phyloP scores from a whole-genome alignment of 2,888 invertebrate species.

The Notodonta ziczac region DNA sequence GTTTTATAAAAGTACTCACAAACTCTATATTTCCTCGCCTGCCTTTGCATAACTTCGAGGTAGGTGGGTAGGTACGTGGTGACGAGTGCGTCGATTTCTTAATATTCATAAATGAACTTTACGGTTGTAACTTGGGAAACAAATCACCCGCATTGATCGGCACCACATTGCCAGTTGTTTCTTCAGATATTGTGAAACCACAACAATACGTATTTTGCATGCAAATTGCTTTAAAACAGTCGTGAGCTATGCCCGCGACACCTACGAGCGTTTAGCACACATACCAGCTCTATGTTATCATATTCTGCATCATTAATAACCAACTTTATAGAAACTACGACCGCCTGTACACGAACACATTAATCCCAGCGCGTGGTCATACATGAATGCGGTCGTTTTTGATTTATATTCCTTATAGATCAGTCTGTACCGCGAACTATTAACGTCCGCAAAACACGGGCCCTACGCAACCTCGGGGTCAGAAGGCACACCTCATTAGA shows the following conservation, averaged over 20 bases:
- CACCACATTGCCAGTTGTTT: conserved; percentile 32
- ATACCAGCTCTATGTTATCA: conserved; percentile 14
- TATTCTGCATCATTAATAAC: conserved; percentile 46
- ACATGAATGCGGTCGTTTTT: conserved; percentile 35
- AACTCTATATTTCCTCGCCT: conserved; percentile 11
- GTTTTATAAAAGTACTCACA: conserved; percentile 24
- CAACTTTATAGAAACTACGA: conserved; percentile 26
- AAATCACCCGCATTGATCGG: conserved; percentile 43
- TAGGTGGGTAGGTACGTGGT: conserved; percentile 1
- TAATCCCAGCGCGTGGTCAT: conserved; percentile 28
- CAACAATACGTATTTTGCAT: conserved; percentile 63
- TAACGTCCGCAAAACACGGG: conserved; percentile 24
- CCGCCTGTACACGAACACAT: conserved; percentile 29
- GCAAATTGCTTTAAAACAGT: conserved; percentile 52
- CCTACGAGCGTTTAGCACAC: conserved; percentile 35
- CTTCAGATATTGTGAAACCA: conserved; percentile 54
- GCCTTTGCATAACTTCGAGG: conserved; percentile 5
- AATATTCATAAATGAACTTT: conserved; percentile 4
- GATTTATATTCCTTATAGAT: conserved; percentile 40
- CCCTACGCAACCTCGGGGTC: conserved; percentile 55
- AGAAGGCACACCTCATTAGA: conserved; percentile 51
- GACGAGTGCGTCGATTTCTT: not conserved
- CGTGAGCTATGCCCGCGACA: conserved; percentile 48
- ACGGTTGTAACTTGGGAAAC: conserved; percentile 33
- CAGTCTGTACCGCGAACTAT: conserved; percentile 34